Conservation (phyloP, 2,888 invertebrate species). For the Plagodis pulveraria region DNA sequence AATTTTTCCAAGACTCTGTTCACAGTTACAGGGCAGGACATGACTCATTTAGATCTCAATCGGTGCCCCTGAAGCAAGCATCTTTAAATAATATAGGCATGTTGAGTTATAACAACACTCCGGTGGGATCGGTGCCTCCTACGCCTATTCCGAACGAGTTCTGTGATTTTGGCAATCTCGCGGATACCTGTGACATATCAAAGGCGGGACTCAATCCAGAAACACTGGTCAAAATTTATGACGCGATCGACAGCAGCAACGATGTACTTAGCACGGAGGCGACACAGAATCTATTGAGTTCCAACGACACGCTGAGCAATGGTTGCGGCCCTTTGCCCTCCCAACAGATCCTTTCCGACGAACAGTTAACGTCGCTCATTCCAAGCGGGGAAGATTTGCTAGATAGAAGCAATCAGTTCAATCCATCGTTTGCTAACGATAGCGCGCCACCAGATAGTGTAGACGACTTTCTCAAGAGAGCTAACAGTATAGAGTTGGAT, state of each 20-base stretch:
- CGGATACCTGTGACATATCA: conserved; percentile 83
- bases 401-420: conserved; percentile 62
- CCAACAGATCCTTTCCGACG: conserved; percentile 68
- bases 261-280: conserved; percentile 69
- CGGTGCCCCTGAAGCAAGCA: conserved; percentile 90
- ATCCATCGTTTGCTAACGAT: conserved; percentile 63
- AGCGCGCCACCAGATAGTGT: conserved; percentile 62
- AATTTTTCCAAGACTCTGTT: conserved; percentile 84
- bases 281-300: conserved; percentile 60
- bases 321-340: conserved; percentile 72
- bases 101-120: conserved; percentile 79
- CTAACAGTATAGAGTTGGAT: conserved; percentile 77
- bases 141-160: conserved; percentile 90
- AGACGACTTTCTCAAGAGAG: conserved; percentile 74
- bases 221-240: conserved; percentile 87
- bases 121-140: conserved; percentile 87
- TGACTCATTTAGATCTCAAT: conserved; percentile 88
- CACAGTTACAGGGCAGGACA: conserved; percentile 69
- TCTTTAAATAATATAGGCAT: conserved; percentile 71
- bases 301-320: conserved; percentile 64
- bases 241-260: conserved; percentile 84
- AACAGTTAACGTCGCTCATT: conserved; percentile 71
- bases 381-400: conserved; percentile 68
- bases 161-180: conserved; percentile 88
- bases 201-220: conserved; percentile 83